These are phyloP conservation scores for Jordanella pulchra DNA, from an alignment of 2,797 vertebrate species.

Conservation along the genomic window DNA sequence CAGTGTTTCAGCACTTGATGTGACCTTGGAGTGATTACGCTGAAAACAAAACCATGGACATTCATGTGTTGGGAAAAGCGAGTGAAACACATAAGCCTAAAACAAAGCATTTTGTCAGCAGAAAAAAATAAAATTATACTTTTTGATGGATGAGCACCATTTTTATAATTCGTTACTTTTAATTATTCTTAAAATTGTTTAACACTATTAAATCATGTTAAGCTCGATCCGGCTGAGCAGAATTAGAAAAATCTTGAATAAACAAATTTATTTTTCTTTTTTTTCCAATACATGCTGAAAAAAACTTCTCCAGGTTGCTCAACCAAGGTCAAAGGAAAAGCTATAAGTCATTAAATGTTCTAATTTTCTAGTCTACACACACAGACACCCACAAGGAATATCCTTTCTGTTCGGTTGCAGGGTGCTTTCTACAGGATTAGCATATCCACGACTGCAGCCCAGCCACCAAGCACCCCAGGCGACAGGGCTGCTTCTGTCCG, in stretches of 20 bases:
- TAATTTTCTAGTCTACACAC: constrained; percentile 1
- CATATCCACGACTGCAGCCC: constrained; percentile 47
- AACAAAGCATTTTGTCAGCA: constrained; percentile 30
- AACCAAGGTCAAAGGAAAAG: background rate
- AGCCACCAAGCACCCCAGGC: constrained; percentile 54
- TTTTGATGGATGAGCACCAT: constrained; percentile 13
- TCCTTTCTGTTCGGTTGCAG: constrained; percentile 30
- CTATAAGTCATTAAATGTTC: background rate
- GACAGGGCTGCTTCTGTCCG: constrained; percentile 69
- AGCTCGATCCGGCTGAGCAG: constrained; percentile 9
- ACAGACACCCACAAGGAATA: constrained; percentile 16
- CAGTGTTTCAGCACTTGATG: constrained; percentile 64
- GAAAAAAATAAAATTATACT: constrained; percentile 11
- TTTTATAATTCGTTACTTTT: constrained; percentile 32
- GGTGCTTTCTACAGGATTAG: constrained; percentile 44
- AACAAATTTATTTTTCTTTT: constrained; percentile 21
- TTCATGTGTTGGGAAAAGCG: constrained; percentile 46
- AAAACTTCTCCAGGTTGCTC: background rate
- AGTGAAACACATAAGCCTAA: constrained; percentile 41
- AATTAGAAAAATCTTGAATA: constrained; percentile 26
- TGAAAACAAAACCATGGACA: constrained; percentile 74
- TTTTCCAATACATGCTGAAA: constrained; percentile 11
- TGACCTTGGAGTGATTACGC: constrained; percentile 75
- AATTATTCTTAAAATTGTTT: no score
- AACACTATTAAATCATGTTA: background rate